Evolutionary conservation across 2,113 vertebrate genomes (phyloP), one percentile per base, ranked within the genome.

Genomic region (Tautogolabrus adspersus): DNA sequence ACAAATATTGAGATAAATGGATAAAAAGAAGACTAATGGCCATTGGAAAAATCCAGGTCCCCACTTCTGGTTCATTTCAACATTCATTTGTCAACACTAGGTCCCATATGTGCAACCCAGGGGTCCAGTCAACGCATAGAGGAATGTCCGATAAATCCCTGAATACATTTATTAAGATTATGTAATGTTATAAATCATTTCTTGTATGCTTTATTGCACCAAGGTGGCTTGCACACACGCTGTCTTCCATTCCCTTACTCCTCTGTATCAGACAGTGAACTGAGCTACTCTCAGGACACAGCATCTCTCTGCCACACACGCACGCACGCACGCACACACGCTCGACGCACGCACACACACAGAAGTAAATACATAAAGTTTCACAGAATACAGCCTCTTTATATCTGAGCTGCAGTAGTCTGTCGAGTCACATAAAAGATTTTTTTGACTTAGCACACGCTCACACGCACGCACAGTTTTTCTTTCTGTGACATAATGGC

Each of bases 401-500:
- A 77, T 12, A 75, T 82, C 75, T 66, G 68, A 69, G 57, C 40
- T 75, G 62, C 58, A 83, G 65, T 67, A 63, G 64, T 86, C 77
- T 81, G 59, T 82, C 71, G 75, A 75, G 66, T 69, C 71, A 65
- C 55, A 83, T 66, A 63, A 76, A 74, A 69, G 49, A 85, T 66
- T 65, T 80, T 68, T 65, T 80, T 22, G 66, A 77, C 76, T 75
- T 57, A 55, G 38, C 73, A 52, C 21, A 8, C 12, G 3, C 23
- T 26, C 44, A 58, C 55, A 68, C 46, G 21, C 42, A 57, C 67
- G 71, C 56, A 11, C 38, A 52, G 49, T 52, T 77, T 72, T 84
- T 80, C 56, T 65, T 67, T 57, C 62, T 66, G 70, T 81, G 65
- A 87, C 70, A 82, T 86, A 73, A 82, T 81, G 76, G 66, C 66